Conservation (phyloP, 1,140 invertebrate genomes). For the Venturia canescens region DNA sequence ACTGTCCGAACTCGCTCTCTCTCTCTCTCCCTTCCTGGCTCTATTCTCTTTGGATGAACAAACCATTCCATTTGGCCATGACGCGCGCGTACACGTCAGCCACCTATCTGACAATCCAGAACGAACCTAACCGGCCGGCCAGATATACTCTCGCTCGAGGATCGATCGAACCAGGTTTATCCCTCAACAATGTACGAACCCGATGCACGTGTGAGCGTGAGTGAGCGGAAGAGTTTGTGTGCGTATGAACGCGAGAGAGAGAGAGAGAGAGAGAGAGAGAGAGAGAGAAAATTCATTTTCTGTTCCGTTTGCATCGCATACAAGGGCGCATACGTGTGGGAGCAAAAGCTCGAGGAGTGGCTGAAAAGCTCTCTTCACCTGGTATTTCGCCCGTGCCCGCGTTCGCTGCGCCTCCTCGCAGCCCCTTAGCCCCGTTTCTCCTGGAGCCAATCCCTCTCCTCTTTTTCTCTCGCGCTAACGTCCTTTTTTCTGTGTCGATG, state of each 20-base stretch:
- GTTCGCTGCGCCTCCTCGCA: neutral
- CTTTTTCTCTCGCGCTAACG: too few species aligned
- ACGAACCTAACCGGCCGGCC: neutral
- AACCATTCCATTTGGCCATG: slow-evolving; percentile 16
- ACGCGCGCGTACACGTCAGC: slow-evolving; percentile 26
- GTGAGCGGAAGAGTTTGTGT: too few species aligned
- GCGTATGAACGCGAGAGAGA: neutral
- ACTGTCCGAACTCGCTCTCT: slow-evolving; percentile 19
- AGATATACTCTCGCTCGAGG: slow-evolving; percentile 47
- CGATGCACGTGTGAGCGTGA: too few species aligned
- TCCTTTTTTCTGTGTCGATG: neutral
- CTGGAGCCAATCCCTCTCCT: too few species aligned
- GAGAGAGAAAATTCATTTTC: slow-evolving; percentile 52
- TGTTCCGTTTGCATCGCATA: slow-evolving; percentile 25
- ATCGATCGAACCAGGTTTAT: slow-evolving; percentile 57
- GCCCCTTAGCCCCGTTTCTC: neutral
- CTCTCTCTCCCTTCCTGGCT: neutral
- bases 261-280: too few species aligned
- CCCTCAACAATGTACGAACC: neutral
- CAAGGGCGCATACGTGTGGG: too few species aligned
- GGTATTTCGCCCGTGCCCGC: neutral
- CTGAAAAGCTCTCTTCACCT: neutral
- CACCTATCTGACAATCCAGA: slow-evolving; percentile 31
- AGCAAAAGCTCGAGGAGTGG: slow-evolving; percentile 12
- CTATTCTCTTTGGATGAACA: slow-evolving; percentile 13